phyloP scores from a whole-genome alignment of 2,888 invertebrate species.

The Cybosia mesomella region DNA sequence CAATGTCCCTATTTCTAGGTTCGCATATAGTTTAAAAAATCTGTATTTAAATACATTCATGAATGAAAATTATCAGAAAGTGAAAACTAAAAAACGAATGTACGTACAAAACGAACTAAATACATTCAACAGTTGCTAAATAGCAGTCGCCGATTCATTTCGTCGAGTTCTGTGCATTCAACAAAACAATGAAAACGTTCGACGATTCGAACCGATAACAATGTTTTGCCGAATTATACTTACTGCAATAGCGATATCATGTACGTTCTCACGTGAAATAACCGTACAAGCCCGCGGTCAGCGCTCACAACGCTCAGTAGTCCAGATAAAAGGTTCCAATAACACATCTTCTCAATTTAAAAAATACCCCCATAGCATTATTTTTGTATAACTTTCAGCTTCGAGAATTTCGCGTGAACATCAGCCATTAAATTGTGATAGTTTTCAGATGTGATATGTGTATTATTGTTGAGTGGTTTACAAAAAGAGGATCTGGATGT shows the following conservation, averaged over 20 bases:
- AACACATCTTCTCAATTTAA: constrained; percentile 60
- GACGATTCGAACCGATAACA: constrained; percentile 60
- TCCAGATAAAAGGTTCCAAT: constrained; percentile 80
- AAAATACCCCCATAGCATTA: constrained; percentile 13
- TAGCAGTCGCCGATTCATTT: constrained; percentile 29
- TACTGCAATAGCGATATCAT: constrained; percentile 73
- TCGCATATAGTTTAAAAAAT: neutral
- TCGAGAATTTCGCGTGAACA: neutral
- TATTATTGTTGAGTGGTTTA: constrained; percentile 75
- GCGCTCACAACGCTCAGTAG: constrained; percentile 62
- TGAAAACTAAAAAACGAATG: neutral
- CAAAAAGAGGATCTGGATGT: constrained; percentile 78
- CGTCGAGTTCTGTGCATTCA: constrained; percentile 21
- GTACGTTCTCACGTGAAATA: constrained; percentile 76
- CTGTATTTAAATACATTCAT: neutral
- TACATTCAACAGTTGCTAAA: constrained; percentile 22
- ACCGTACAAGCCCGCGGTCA: constrained; percentile 63
- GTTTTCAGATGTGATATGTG: constrained; percentile 80
- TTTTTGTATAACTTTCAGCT: neutral
- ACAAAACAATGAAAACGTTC: constrained; percentile 41
- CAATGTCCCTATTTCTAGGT: neutral
- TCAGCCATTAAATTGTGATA: constrained; percentile 45
- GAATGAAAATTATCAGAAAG: neutral
- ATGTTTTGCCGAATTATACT: constrained; percentile 77
- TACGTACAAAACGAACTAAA: constrained; percentile 26